Evolutionary conservation across 2,113 vertebrate genomes (phyloP).

Genomic region (Ancistrus triradiatus): DNA sequence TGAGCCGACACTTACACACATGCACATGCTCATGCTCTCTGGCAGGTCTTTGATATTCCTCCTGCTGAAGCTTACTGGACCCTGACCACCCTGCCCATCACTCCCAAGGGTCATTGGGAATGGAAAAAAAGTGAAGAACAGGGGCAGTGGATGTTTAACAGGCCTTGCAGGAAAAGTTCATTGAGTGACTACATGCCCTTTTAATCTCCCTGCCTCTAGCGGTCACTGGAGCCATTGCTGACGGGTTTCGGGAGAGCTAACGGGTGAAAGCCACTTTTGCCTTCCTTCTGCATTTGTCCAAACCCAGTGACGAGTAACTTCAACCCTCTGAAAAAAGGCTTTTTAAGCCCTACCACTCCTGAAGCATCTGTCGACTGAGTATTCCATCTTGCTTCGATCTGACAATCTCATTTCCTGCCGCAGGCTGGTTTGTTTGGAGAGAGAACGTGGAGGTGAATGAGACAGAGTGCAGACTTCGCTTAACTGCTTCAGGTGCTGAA

Average conservation of each 20-base stretch:
- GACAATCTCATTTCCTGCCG: slow-evolving; percentile 48
- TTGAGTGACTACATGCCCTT: slow-evolving; percentile 41
- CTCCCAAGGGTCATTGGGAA: slow-evolving; percentile 29
- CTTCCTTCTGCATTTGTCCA: neutral
- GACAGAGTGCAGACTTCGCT: slow-evolving; percentile 16
- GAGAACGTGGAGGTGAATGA: slow-evolving; percentile 12
- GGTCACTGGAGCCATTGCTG: slow-evolving; percentile 28
- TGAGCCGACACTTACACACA: slow-evolving; percentile 50
- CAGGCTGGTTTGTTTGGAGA: slow-evolving; percentile 36
- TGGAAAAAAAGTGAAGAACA: slow-evolving; percentile 36
- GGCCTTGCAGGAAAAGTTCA: neutral
- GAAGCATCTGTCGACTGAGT: slow-evolving; percentile 13
- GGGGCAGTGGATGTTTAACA: slow-evolving; percentile 32
- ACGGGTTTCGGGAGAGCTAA: no score
- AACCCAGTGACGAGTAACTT: neutral
- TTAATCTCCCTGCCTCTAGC: slow-evolving; percentile 36
- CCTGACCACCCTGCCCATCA: slow-evolving; percentile 38
- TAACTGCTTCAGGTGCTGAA: neutral
- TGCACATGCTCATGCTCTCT: slow-evolving; percentile 40
- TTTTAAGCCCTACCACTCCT: slow-evolving; percentile 1
- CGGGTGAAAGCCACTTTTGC: no score
- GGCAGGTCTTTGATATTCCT: slow-evolving; percentile 35
- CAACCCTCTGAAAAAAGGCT: no score
- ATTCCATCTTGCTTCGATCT: slow-evolving; percentile 4
- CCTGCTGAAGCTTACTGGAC: slow-evolving; percentile 23